These are phyloP conservation scores for Diachasma alloeum DNA, from an alignment of 1,140 invertebrate genomes.

Conservation along the genomic window DNA sequence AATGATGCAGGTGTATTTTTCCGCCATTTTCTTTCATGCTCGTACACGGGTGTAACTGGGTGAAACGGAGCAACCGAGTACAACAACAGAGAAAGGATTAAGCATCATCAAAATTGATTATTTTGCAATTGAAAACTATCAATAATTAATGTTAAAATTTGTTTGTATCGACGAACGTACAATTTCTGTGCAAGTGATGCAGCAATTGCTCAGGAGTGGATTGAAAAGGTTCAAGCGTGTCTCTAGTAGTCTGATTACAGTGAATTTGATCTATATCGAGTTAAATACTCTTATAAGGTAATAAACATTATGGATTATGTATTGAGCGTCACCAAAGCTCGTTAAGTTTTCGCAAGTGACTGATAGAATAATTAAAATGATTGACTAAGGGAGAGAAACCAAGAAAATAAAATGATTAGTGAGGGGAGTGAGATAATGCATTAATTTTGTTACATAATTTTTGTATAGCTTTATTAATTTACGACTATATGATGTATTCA, in stretches of 20 bases:
- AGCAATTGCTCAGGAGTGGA: slow-evolving; percentile 92
- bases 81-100: too few relatives aligned
- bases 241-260: slow-evolving; percentile 70
- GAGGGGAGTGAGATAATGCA: slow-evolving; percentile 29
- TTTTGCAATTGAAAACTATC: too few relatives aligned
- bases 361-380: slow-evolving; percentile 57
- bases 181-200: slow-evolving; percentile 93
- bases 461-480: slow-evolving; percentile 58
- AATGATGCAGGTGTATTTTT: too few relatives aligned
- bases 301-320: background rate
- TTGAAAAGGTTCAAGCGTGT: slow-evolving; percentile 94
- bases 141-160: too few relatives aligned
- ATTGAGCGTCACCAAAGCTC: slow-evolving; percentile 37
- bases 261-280: background rate
- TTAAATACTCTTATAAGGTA: background rate
- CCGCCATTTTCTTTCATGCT: too few relatives aligned
- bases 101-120: too few relatives aligned
- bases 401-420: background rate
- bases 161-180: slow-evolving; percentile 87
- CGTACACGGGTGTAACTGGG: too few relatives aligned
- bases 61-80: too few relatives aligned
- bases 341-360: slow-evolving; percentile 54
- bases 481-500: slow-evolving; percentile 31
- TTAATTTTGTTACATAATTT: slow-evolving; percentile 59
- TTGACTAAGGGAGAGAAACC: background rate